These are phyloP conservation scores for Leptopilina drosophilae DNA, from an alignment of 2,888 invertebrate species.

Conservation along the genomic window DNA sequence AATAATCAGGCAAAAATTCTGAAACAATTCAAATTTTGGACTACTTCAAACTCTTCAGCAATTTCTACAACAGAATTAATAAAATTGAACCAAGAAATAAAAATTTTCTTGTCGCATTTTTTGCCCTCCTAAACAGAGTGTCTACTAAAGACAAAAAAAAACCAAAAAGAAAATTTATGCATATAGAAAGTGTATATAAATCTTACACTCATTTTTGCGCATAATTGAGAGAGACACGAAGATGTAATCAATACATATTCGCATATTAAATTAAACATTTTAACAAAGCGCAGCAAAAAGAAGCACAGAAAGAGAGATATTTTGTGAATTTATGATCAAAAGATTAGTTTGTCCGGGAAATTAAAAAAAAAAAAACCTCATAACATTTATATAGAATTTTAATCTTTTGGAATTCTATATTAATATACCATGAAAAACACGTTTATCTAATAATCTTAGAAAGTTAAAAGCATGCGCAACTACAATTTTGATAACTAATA, in stretches of 20 bases:
- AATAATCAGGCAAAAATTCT: too few relatives aligned
- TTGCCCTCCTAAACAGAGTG: too few relatives aligned
- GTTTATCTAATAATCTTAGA: neutral
- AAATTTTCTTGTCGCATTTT: too few relatives aligned
- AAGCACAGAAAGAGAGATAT: neutral
- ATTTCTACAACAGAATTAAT: too few relatives aligned
- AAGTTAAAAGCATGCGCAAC: neutral
- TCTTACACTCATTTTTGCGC: too few relatives aligned
- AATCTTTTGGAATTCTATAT: conserved; percentile 3
- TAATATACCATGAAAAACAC: neutral
- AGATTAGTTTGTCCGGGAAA: neutral
- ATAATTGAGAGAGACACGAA: neutral
- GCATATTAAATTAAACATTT: neutral
- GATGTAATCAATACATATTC: neutral
- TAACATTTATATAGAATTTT: neutral
- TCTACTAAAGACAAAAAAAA: too few relatives aligned
- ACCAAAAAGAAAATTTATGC: too few relatives aligned
- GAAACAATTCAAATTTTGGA: too few relatives aligned
- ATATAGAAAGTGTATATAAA: too few relatives aligned
- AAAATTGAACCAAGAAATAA: too few relatives aligned
- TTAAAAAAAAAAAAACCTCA: neutral
- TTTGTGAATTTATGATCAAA: neutral
- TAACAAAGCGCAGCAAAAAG: too few relatives aligned
- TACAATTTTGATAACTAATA: conserved; percentile 15
- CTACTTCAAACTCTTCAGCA: too few relatives aligned